Evolutionary conservation across 2,113 vertebrate genomes (phyloP).

Genomic region (Cryptoleucopteryx plumbea): DNA sequence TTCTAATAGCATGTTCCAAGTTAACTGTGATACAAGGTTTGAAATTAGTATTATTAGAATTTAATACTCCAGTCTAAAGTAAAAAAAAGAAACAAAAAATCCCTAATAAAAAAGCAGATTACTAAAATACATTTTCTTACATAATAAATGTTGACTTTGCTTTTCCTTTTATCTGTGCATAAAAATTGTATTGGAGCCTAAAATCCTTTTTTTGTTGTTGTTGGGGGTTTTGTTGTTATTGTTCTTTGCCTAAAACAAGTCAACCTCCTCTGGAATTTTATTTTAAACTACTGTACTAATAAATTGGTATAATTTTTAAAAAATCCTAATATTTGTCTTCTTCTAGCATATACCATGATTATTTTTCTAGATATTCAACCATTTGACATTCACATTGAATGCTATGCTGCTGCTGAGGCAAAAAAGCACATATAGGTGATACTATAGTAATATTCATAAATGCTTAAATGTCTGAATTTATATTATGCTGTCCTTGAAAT

Average conservation of each 20-base stretch:
- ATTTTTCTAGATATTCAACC: background rate
- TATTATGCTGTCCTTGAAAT: background rate
- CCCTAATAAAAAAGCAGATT: background rate
- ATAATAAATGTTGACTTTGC: background rate
- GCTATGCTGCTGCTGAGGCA: background rate
- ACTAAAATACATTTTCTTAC: background rate
- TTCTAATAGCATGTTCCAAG: background rate
- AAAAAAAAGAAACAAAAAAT: background rate
- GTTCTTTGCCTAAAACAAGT: background rate
- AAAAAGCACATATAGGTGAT: background rate
- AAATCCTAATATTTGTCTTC: background rate
- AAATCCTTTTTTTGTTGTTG: background rate
- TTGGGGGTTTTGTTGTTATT: background rate
- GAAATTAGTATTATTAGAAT: background rate
- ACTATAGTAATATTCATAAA: background rate
- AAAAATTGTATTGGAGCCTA: background rate
- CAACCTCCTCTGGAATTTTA: background rate
- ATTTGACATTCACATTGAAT: background rate
- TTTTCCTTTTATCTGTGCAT: background rate
- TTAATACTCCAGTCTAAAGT: background rate
- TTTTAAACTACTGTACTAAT: background rate
- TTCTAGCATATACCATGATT: background rate
- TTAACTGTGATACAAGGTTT: background rate
- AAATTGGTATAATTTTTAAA: background rate
- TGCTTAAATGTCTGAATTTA: background rate